Evolutionary conservation across 2,888 invertebrate genomes (phyloP).

Genomic region (Brenthis ino): DNA sequence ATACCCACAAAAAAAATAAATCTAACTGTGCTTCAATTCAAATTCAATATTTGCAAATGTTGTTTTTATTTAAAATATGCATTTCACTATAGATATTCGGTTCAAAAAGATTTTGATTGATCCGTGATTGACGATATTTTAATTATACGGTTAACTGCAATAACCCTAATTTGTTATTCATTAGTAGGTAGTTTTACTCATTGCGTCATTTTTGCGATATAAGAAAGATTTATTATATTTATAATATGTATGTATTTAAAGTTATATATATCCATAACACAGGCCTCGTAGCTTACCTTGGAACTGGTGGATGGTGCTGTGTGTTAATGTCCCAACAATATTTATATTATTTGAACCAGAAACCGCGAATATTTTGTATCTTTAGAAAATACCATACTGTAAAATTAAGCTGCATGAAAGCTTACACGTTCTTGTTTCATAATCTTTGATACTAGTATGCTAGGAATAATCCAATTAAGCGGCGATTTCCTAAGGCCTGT

Average conservation of each 20-base stretch:
- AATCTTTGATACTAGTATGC: constrained; percentile 45
- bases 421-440: constrained; percentile 24
- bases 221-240: too few relatives aligned
- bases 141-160: constrained; percentile 12
- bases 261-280: too few relatives aligned
- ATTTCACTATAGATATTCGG: neutral
- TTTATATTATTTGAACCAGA: too few relatives aligned
- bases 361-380: too few relatives aligned
- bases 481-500: constrained; percentile 50
- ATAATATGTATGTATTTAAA: too few relatives aligned
- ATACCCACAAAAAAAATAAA: constrained; percentile 8
- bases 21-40: neutral
- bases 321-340: too few relatives aligned
- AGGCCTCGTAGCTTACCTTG: too few relatives aligned
- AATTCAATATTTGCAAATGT: constrained; percentile 3
- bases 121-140: constrained; percentile 23
- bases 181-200: neutral
- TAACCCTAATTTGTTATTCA: constrained; percentile 10
- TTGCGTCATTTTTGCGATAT: too few relatives aligned
- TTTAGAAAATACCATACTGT: too few relatives aligned
- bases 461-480: constrained; percentile 56
- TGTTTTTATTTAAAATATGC: constrained; percentile 14
- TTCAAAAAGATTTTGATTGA: constrained; percentile 2
- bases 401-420: neutral
- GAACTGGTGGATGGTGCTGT: too few relatives aligned